Evolutionary conservation across 2,113 vertebrate genomes (phyloP).

Genomic region (Sakesphorus luctuosus): DNA sequence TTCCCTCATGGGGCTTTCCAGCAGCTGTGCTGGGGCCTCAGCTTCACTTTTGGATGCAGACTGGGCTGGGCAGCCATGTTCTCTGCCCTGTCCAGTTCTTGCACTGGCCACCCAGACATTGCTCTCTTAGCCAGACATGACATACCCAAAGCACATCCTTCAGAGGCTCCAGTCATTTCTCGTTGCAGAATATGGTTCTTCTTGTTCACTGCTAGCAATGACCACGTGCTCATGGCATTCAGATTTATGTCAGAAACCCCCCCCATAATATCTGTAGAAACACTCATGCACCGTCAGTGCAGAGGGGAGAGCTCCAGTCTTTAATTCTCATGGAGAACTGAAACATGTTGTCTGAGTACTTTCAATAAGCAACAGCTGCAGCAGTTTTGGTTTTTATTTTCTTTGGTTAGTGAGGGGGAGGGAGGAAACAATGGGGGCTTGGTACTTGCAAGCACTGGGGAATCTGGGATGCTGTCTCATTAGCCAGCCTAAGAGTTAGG

Average conservation of each 20-base stretch:
- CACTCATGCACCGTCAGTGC: neutral
- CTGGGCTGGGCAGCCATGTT: neutral
- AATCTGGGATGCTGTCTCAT: neutral
- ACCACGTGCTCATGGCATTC: neutral
- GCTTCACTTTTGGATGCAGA: neutral
- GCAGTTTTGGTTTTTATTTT: neutral
- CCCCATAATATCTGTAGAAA: neutral
- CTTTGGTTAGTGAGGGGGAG: neutral
- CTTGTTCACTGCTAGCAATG: neutral
- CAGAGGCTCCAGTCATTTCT: neutral
- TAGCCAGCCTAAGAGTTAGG: neutral
- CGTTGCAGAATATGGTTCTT: neutral
- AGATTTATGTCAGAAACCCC: neutral
- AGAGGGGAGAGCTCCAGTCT: neutral
- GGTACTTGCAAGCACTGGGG: neutral
- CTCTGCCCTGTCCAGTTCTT: neutral
- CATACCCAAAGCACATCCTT: accelerated
- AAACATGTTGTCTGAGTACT: accelerated
- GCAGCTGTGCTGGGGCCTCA: neutral
- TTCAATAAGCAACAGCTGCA: neutral
- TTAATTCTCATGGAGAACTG: neutral
- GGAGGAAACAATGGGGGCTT: neutral
- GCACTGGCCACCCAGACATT: neutral
- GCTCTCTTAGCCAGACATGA: neutral
- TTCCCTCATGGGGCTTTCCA: neutral